Evolutionary conservation across 2,888 invertebrate genomes (phyloP).

Genomic region (Microctonus aethiopoides): DNA sequence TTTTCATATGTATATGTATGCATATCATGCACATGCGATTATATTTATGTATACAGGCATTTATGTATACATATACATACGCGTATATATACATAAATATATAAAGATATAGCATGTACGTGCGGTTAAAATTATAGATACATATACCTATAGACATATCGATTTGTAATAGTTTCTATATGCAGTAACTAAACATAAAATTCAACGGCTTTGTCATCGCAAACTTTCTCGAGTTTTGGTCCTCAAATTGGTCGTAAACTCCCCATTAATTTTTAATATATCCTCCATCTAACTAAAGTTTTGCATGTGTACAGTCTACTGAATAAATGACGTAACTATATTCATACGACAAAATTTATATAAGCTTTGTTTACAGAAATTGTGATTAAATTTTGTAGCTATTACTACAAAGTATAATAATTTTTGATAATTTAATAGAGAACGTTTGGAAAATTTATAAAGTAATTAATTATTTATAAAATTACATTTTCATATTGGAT

Average conservation of each 20-base stretch:
- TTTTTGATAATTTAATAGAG: too few species aligned
- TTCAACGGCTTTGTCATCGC: conserved; percentile 13
- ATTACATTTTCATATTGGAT: too few species aligned
- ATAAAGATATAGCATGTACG: not conserved
- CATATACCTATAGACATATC: conserved; percentile 9
- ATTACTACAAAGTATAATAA: too few species aligned
- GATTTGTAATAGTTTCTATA: not conserved
- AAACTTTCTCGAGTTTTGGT: conserved; percentile 38
- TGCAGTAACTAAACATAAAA: conserved; percentile 13
- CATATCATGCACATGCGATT: too few species aligned
- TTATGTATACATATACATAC: not conserved
- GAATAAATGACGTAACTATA: conserved; percentile 3
- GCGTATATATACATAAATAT: not conserved
- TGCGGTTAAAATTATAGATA: not conserved
- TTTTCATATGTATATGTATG: too few species aligned
- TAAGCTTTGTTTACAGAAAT: not conserved
- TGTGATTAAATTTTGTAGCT: not conserved
- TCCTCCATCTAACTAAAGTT: conserved; percentile 23
- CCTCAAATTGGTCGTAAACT: conserved; percentile 41
- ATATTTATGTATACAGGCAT: not conserved
- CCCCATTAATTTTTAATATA: conserved; percentile 36
- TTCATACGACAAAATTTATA: not conserved
- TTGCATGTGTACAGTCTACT: not conserved
- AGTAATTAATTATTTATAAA: too few species aligned
- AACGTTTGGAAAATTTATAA: too few species aligned